Base-by-base conservation (phyloP, 2,797 vertebrate species). In the Sebastiscus albofasciatus region DNA sequence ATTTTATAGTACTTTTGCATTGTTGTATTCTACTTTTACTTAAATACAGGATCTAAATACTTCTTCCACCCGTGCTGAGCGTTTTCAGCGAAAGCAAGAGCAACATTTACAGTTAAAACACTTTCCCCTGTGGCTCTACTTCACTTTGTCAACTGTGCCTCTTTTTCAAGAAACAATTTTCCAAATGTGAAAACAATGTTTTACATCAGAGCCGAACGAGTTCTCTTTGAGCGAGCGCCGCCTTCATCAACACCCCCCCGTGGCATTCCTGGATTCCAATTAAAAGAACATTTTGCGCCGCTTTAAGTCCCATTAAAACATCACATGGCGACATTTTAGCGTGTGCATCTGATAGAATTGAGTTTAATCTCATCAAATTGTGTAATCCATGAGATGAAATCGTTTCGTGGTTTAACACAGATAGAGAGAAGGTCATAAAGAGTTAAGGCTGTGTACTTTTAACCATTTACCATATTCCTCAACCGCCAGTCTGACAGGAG, bases 401-500 rank as follows among this genome's bases (percentile, higher is more conserved):
- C 78, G 46, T 80, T 26, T n/a, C 60, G 11, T 8, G 59, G 79
- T 22, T 89, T 88, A 86, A 77, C 72, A 24, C 36, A 64, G 80
- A 72, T 64, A 8, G 75, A 74, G 72, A 74, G 65, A 29, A 52
- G 80, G 85, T 88, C 82, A 71, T 1, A 5, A 74, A 80, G 72
- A 65, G 84, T 84, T 82, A 74, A 79, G 49, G 36, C 59, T 29
- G 80, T 52, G 39, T 42, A 67, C 77, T 81, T 82, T 69, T 77
- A 71, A 33, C 71, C 72, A 81, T 83, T 83, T 85, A 82, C 70
- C 86, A 85, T 83, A 81, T 82, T 85, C 80, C 64, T 89, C 80
- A 94, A 94, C 93, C 18, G 90, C 81, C 90, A 75, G 77, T 92
- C 88, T 84, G 82, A 81, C 26, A 2, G 26, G 56, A 87, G 82